phyloP scores from a whole-genome alignment of 1,140 invertebrate species.

The Zaprionus camerounensis region DNA sequence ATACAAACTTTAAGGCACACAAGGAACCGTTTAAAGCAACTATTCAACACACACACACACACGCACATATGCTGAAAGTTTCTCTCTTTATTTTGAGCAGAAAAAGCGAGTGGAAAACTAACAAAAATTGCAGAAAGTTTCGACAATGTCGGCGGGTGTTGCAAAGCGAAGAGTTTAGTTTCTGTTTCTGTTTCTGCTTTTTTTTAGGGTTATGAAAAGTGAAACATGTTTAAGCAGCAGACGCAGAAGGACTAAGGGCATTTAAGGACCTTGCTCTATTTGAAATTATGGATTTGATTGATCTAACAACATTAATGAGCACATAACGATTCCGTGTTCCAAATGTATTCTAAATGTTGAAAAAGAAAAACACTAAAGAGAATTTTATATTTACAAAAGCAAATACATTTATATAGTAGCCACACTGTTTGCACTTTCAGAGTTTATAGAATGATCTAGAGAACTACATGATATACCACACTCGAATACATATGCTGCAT shows the following conservation, averaged over 20 bases:
- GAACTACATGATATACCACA: slow-evolving; percentile 10
- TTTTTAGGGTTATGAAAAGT: slow-evolving; percentile 46
- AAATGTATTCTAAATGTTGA: slow-evolving; percentile 76
- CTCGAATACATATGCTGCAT: slow-evolving; percentile 12
- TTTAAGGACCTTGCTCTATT: slow-evolving; percentile 30
- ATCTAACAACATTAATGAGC: slow-evolving; percentile 23
- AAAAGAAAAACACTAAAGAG: slow-evolving; percentile 18
- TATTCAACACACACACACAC: slow-evolving; percentile 17
- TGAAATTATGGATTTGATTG: slow-evolving; percentile 24
- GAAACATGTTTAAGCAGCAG: slow-evolving; percentile 59
- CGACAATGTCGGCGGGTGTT: slow-evolving; percentile 65
- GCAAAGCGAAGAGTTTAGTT: slow-evolving; percentile 12
- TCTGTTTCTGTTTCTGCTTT: background rate
- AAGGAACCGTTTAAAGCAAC: slow-evolving; percentile 29
- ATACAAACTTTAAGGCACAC: slow-evolving; percentile 41
- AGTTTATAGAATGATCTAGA: slow-evolving; percentile 60
- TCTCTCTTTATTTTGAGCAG: slow-evolving; percentile 29
- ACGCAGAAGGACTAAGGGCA: slow-evolving; percentile 45
- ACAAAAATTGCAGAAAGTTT: slow-evolving; percentile 55
- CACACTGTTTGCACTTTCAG: slow-evolving; percentile 76
- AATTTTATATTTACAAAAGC: slow-evolving; percentile 59
- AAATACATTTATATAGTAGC: slow-evolving; percentile 31
- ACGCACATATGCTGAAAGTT: slow-evolving; percentile 7
- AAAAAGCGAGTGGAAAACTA: slow-evolving; percentile 42
- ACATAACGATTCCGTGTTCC: slow-evolving; percentile 68